phyloP scores from a whole-genome alignment of 2,113 vertebrate genomes.

The Nerophis lumbriciformis region DNA sequence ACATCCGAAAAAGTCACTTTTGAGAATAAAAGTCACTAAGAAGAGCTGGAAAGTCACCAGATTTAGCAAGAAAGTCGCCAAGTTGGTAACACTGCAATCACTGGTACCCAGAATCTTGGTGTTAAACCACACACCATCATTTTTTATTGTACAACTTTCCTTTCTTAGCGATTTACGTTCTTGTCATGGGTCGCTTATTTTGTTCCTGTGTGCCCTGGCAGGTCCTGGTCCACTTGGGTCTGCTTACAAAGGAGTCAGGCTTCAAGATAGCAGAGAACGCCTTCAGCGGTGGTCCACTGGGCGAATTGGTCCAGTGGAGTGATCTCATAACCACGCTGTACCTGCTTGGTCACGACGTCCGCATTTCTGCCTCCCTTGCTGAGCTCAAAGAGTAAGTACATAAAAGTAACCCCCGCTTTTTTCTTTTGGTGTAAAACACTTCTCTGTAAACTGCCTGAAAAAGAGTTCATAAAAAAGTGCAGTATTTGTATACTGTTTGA shows the following conservation, averaged over 20 bases:
- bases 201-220: constrained; percentile 30
- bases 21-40: too few relatives aligned
- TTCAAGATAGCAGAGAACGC: constrained; percentile 99
- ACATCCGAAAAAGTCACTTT: too few relatives aligned
- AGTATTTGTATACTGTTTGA: too few relatives aligned
- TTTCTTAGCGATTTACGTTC: background rate
- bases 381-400: constrained; percentile 96
- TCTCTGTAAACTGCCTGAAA: too few relatives aligned
- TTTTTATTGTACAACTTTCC: background rate
- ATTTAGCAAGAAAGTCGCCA: too few relatives aligned
- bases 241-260: constrained; percentile 97
- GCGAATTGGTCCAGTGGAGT: constrained; percentile 98
- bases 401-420: background rate
- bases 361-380: constrained; percentile 93
- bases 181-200: background rate
- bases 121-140: too few relatives aligned
- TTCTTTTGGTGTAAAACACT: background rate
- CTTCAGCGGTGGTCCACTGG: constrained; percentile 94
- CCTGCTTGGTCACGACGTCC: constrained; percentile 94
- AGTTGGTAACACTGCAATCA: too few relatives aligned
- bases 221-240: constrained; percentile 94
- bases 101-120: too few relatives aligned
- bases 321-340: constrained; percentile 98
- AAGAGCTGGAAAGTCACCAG: too few relatives aligned
- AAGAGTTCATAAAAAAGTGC: background rate